A percentile compares a stretch with the other conserved stretches of the same genome.
Conservation (phyloP, 2,888 invertebrate species). For the Aricia artaxerxes region DNA sequence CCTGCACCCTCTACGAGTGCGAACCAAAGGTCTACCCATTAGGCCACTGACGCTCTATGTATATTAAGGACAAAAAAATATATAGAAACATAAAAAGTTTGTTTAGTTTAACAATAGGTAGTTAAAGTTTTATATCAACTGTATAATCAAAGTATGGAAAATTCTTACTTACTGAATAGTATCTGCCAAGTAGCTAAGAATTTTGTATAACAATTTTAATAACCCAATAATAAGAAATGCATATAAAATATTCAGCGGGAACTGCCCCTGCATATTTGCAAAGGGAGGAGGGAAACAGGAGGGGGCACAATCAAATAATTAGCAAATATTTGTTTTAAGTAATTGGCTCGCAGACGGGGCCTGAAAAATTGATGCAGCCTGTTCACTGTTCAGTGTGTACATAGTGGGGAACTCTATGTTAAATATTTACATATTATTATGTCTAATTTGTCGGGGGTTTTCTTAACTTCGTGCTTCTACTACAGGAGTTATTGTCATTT, state of each 20-base stretch:
- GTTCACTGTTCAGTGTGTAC: not conserved
- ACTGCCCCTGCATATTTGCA: not conserved
- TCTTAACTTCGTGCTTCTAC: not conserved
- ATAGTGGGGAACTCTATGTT: slow-evolving; percentile 31
- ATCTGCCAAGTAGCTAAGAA: not conserved
- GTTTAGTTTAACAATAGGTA: too few relatives aligned
- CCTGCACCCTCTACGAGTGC: too few relatives aligned
- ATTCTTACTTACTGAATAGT: too few relatives aligned
- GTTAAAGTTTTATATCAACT: too few relatives aligned
- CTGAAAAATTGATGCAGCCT: slow-evolving; percentile 33
- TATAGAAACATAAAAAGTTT: too few relatives aligned
- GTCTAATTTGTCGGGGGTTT: slow-evolving; percentile 4
- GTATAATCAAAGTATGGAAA: too few relatives aligned
- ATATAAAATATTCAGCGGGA: not conserved
- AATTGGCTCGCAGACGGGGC: slow-evolving; percentile 39
- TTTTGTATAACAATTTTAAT: not conserved
- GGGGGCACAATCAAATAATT: slow-evolving; percentile 45
- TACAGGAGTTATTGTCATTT: too few relatives aligned
- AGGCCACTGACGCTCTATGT: too few relatives aligned
- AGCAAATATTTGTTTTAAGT: slow-evolving; percentile 39
- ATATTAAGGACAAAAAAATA: too few relatives aligned
- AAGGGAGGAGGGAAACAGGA: slow-evolving; percentile 26
- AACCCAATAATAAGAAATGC: not conserved
- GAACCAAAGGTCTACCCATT: too few relatives aligned
- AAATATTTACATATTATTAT: slow-evolving; percentile 46